Evolutionary conservation across 2,797 vertebrate genomes (phyloP).

Genomic region (Capromys pilorides): DNA sequence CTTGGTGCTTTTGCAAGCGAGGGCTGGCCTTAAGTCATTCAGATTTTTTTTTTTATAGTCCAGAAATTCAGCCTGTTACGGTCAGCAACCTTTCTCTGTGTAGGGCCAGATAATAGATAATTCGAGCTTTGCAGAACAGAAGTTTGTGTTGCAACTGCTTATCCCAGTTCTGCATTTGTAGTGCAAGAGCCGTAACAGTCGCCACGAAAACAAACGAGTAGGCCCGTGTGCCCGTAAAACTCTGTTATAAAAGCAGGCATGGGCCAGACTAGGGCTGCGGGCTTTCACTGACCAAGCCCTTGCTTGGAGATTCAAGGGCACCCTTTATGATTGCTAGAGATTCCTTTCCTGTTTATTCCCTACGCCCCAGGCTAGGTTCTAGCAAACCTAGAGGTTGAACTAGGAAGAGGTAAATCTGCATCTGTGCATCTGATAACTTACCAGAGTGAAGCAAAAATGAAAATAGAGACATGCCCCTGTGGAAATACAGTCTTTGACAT

Average conservation of each 20-base stretch:
- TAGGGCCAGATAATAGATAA: not conserved
- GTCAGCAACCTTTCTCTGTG: not conserved
- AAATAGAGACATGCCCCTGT: slow-evolving; percentile 36
- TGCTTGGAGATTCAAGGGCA: slow-evolving; percentile 10
- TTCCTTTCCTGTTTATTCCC: not conserved
- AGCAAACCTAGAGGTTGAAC: not conserved
- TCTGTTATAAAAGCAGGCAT: slow-evolving; percentile 32
- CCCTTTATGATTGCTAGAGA: slow-evolving; percentile 13
- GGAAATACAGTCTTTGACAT: slow-evolving; percentile 36
- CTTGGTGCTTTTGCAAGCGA: slow-evolving; percentile 18
- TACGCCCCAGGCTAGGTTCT: not conserved
- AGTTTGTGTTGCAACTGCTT: not conserved
- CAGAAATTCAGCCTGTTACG: not conserved
- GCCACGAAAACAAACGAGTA: not conserved
- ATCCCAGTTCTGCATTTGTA: not conserved
- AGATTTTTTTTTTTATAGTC: slow-evolving; percentile 42
- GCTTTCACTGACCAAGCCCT: not conserved
- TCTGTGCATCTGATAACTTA: slow-evolving; percentile 22
- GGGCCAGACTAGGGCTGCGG: not conserved
- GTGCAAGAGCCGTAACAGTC: not conserved
- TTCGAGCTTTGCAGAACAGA: slow-evolving; percentile 6
- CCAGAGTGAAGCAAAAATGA: slow-evolving; percentile 6
- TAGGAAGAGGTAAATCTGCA: not conserved
- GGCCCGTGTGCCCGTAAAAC: not conserved
- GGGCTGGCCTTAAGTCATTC: slow-evolving; percentile 45